phyloP scores from a whole-genome alignment of 2,888 invertebrate species.

The Phortica okadai region DNA sequence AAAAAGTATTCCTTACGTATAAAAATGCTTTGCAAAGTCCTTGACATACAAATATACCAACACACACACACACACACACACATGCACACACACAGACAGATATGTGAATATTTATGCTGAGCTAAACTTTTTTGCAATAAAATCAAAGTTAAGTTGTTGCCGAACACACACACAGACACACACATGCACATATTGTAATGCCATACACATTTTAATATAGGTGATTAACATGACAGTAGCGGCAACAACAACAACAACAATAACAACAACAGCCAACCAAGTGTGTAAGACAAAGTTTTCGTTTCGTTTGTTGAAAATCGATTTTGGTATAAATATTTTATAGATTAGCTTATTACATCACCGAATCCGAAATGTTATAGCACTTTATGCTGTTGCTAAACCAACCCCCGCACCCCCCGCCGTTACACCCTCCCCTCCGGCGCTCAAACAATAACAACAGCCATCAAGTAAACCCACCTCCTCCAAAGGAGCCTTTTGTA shows the following conservation, averaged over 20 bases:
- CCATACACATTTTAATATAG: neutral
- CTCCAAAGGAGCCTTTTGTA: too few species aligned
- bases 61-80: neutral
- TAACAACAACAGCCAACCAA: neutral
- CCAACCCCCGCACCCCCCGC: neutral
- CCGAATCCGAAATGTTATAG: neutral
- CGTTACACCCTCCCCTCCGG: neutral
- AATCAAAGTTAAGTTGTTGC: neutral
- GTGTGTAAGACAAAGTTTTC: neutral
- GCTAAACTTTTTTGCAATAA: too few species aligned
- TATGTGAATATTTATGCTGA: neutral
- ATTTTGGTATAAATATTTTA: constrained; percentile 1
- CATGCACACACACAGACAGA: neutral
- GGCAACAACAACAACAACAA: constrained; percentile 1
- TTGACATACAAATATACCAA: neutral
- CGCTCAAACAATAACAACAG: too few species aligned
- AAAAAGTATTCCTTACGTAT: neutral
- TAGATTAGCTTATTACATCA: neutral
- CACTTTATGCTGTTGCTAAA: neutral
- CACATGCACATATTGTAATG: neutral
- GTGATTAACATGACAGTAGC: neutral
- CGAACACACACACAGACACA: neutral
- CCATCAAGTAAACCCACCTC: too few species aligned
- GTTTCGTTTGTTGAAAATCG: neutral
- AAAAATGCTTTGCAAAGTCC: neutral